Evolutionary conservation across 2,113 vertebrate genomes (phyloP), one percentile per base, ranked within the genome.

Genomic region (Alces alces): DNA sequence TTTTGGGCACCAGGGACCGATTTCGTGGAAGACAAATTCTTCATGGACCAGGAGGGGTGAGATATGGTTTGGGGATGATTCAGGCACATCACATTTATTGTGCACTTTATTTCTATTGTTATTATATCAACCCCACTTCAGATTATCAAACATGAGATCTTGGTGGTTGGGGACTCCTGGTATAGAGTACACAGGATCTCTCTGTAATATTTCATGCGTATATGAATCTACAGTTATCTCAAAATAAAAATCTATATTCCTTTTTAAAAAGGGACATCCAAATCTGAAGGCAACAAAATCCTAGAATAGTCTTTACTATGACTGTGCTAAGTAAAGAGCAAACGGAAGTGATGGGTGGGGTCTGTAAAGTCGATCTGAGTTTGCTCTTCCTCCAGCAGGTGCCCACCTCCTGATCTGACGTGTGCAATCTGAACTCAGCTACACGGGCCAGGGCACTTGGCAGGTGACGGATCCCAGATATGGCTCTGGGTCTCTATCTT

Each of bases 251-350:
- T 36, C 76, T 84, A 64, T 36, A 36, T 11, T 83, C 6, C 43
- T 78, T 78, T 45, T 70, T 36, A 2, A 36, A 57, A 45, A 70
- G 90, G 78, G 73, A 64, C 33, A 87, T 55, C 61, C 19, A n/a
- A 15, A 52, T 52, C 43, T 93, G 52, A 93, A 94, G 64, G 45
- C 58, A 91, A 96, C 43, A 86, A 82, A 97, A 92, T 79, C 70
- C 89, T 66, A 60, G 54, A 78, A 66, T 1, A 80, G 61, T 47
- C 92, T 97, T 78, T 92, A 39, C 54, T 66, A 57, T 16, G 8
- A 57, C 64, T 66, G 96, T 96, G 84, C 58, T 86, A 76, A 87
- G 58, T 54, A 78, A 87, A 94, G 13, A 89, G 60, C 23, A 66
- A 66, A 52, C 6, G 3, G 58, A 70, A 87, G 39, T 19, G 54